phyloP scores from a whole-genome alignment of 2,113 vertebrate species.

The Odontophorus gujanensis region DNA sequence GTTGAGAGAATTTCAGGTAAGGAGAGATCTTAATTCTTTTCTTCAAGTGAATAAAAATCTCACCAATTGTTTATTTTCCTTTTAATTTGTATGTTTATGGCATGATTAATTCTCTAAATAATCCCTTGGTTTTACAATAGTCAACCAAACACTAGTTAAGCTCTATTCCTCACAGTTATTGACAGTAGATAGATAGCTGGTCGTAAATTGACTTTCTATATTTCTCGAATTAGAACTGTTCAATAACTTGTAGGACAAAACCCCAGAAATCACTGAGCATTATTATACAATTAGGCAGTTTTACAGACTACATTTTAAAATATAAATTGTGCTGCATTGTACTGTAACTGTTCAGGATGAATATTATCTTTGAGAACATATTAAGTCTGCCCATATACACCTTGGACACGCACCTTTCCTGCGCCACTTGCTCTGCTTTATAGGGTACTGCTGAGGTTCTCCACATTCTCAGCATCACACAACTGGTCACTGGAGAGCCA shows the following conservation, averaged over 20 bases:
- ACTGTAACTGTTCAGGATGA: neutral
- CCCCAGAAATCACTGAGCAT: neutral
- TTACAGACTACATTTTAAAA: neutral
- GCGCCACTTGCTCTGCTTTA: neutral
- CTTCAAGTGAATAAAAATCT: constrained; percentile 5
- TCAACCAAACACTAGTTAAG: neutral
- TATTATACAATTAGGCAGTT: fast-evolving
- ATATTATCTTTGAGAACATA: neutral
- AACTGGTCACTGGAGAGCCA: neutral
- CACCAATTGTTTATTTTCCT: neutral
- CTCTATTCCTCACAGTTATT: neutral
- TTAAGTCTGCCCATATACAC: neutral
- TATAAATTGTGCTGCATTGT: neutral
- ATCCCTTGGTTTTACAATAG: neutral
- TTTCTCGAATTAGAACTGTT: neutral
- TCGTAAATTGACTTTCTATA: neutral
- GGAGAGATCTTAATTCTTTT: no score
- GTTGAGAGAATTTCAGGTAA: neutral
- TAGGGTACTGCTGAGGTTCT: neutral
- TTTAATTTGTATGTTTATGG: neutral
- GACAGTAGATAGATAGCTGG: neutral
- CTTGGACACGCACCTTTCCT: neutral
- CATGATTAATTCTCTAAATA: neutral
- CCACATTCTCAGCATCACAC: neutral
- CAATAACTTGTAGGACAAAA: neutral